Conservation (phyloP, 2,797 vertebrate genomes). For the Pogonophryne albipinna region DNA sequence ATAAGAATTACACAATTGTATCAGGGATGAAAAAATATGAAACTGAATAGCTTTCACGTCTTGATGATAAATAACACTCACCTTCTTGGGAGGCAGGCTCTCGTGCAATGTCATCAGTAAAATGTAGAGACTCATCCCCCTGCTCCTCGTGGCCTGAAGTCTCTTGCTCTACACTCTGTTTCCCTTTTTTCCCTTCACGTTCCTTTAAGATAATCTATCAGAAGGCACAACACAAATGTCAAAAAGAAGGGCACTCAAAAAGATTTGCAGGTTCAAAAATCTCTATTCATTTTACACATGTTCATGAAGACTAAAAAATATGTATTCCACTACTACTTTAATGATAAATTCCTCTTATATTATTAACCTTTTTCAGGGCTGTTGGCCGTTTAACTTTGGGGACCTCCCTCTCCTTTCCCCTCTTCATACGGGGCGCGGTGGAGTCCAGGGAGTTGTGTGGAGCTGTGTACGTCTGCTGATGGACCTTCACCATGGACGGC, state of each 20-base stretch:
- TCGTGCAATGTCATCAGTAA: conserved; percentile 89
- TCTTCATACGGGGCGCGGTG: conserved; percentile 92
- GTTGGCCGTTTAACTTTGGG: conserved; percentile 97
- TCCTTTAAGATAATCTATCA: conserved; percentile 96
- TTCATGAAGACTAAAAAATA: not conserved
- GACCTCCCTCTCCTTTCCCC: conserved; percentile 96
- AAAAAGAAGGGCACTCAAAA: conserved; percentile 1
- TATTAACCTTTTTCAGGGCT: conserved; percentile 95
- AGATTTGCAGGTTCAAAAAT: not conserved
- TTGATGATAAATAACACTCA: conserved; percentile 44
- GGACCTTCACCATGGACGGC: conserved; percentile 85
- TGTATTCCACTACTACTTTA: not conserved
- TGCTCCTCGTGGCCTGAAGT: conserved; percentile 89
- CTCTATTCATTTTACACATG: not conserved
- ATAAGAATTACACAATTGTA: conserved; percentile 7
- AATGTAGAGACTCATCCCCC: conserved; percentile 86
- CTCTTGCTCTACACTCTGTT: conserved; percentile 87
- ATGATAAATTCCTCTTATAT: not conserved
- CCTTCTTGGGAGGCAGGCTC: conserved; percentile 94
- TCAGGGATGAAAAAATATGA: not conserved
- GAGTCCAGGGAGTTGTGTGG: conserved; percentile 94
- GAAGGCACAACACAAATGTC: conserved; percentile 17
- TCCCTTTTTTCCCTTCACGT: conserved; percentile 97
- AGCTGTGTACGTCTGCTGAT: conserved; percentile 77
- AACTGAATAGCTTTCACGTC: not conserved